Percentiles rank a stretch among this genome's conserved stretches.
Evolutionary conservation across 2,113 vertebrate species (phyloP).

Genomic region (zebrafish (Danio rerio)): DNA sequence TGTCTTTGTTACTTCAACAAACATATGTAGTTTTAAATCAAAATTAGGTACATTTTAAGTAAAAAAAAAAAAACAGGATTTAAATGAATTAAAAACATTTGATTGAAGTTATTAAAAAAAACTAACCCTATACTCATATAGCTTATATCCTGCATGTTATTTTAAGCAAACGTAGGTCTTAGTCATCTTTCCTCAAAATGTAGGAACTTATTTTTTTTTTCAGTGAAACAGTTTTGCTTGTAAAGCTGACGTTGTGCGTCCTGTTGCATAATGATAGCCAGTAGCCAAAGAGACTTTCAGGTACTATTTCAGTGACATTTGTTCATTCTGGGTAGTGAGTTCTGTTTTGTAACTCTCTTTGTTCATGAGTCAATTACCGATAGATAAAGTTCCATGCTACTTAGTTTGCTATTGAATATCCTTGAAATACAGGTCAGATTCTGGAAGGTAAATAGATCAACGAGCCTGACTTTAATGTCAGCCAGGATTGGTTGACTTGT

Average conservation of each 20-base stretch:
- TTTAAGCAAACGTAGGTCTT: too few species aligned
- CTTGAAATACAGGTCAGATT: background rate
- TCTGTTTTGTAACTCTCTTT: background rate
- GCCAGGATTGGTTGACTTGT: too few species aligned
- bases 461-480: background rate
- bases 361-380: background rate
- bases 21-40: too few species aligned
- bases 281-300: background rate
- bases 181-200: background rate
- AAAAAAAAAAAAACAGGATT: too few species aligned
- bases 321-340: background rate
- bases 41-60: too few species aligned
- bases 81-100: too few species aligned
- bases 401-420: background rate
- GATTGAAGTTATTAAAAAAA: too few species aligned
- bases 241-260: background rate
- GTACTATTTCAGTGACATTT: background rate
- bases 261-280: background rate
- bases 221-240: background rate
- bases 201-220: background rate
- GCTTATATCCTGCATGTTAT: too few species aligned
- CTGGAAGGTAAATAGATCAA: background rate
- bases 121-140: too few species aligned
- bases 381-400: background rate
- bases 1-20: too few species aligned